Conservation (phyloP, 2,113 vertebrate genomes). For the Diadophis punctatus region DNA sequence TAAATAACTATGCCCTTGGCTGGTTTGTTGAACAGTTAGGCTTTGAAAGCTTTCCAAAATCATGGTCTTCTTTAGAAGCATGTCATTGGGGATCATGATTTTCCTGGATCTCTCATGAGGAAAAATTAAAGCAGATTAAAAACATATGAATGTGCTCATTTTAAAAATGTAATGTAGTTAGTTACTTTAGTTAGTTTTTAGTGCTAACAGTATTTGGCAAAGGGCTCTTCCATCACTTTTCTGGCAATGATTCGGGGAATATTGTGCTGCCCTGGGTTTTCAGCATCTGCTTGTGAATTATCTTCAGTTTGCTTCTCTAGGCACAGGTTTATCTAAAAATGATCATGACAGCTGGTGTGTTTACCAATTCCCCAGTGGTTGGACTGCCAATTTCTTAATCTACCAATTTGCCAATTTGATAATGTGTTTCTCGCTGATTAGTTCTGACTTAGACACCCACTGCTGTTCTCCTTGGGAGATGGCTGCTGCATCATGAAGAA, state of each 20-base stretch:
- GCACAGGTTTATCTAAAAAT: not conserved
- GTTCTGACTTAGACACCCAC: not conserved
- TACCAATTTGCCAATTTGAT: slow-evolving; percentile 3
- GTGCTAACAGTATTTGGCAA: not conserved
- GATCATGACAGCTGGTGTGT: not conserved
- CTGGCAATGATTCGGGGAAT: not conserved
- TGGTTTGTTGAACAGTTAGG: not conserved
- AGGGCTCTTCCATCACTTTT: not conserved
- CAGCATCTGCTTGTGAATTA: not conserved
- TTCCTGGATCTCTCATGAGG: not conserved
- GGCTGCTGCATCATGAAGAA: not conserved
- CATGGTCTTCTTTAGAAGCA: not conserved
- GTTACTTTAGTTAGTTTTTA: not conserved
- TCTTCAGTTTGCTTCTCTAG: not conserved
- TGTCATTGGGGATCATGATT: not conserved
- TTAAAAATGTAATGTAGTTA: not conserved
- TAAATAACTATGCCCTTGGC: not conserved
- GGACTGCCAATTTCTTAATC: not conserved
- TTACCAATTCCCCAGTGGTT: not conserved
- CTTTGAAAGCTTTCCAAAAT: not conserved
- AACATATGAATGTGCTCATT: not conserved
- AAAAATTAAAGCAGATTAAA: not conserved
- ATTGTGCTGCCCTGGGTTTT: not conserved
- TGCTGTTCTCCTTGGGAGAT: not conserved
- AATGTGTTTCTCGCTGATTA: slow-evolving; percentile 6